Evolutionary conservation across 2,888 invertebrate genomes (phyloP).

Genomic region (Mesoligia furuncula): DNA sequence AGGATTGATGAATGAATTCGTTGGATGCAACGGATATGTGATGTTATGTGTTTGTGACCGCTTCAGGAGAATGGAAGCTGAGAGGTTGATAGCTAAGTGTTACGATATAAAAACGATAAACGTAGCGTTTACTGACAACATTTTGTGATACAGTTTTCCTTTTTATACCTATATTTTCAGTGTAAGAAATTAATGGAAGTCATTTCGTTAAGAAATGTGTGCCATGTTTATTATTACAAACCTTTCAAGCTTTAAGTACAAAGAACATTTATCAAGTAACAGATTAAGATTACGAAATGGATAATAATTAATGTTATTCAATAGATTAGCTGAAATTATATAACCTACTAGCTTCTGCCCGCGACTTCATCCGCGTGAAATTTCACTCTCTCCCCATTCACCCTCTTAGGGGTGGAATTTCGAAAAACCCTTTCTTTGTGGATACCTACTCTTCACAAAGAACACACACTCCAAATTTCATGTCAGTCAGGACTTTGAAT

Average conservation of each 20-base stretch:
- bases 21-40: slow-evolving; percentile 53
- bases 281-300: not conserved
- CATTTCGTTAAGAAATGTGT: not conserved
- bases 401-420: too few species aligned
- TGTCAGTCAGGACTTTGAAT: too few species aligned
- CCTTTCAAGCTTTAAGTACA: not conserved
- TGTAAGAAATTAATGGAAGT: not conserved
- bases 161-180: not conserved
- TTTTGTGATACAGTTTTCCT: not conserved
- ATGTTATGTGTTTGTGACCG: slow-evolving; percentile 41
- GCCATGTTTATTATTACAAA: not conserved
- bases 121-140: not conserved
- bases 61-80: slow-evolving; percentile 14
- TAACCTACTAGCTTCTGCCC: too few species aligned
- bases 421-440: too few species aligned
- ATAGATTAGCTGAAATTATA: not conserved
- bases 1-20: slow-evolving; percentile 65
- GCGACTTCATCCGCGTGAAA: too few species aligned
- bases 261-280: not conserved
- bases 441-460: too few species aligned
- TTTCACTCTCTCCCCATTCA: too few species aligned
- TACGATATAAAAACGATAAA: not conserved
- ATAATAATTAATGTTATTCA: not conserved
- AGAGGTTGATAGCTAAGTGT: slow-evolving; percentile 3
- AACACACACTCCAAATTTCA: too few species aligned